Evolutionary conservation across 2,888 invertebrate genomes (phyloP), one percentile per base, ranked within the genome.

Genomic region (Linnaemya vulpina): DNA sequence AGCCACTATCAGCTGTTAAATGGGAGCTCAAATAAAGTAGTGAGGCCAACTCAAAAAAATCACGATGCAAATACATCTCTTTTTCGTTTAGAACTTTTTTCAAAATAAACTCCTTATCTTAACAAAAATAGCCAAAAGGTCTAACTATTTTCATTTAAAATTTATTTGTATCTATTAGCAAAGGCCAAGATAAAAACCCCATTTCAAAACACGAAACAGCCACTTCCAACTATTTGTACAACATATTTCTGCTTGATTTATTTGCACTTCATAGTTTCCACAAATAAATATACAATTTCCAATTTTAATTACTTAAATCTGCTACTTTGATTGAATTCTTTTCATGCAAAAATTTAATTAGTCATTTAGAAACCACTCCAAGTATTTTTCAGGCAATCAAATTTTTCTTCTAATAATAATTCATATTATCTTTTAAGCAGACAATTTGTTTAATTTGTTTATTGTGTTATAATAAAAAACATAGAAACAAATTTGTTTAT

Each of bases 381-480:
- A 55, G 35, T 76, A 35, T 1, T 9, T 78, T 40, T 40, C 62
- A 38, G 51, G n/a, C 22, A 40, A 15, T 20, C 13, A 49, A 53
- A 7, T 63, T 65, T 17, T 51, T 49, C 4, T 55, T 40, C 17
- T 40, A 49, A 25, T 60, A 68, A 60, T 68, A 1, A 38, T 4
- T 43, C 43, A 30, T 55, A 15, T 10, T 60, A 46, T 46, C 17
- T 38, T 65, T 76, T 65, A 30, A 25, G 8, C 1, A 51, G 2
- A 51, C n/a, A 65, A 65, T 75, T 76, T 55, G 15, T 11, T 11
- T 46, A 55, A 55, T 35, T 55, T 20, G 15, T 46, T 46, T 67
- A 67, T 43, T 35, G 35, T 15, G 55, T 76, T 40, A 55, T 43
- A 30, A 35, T 35, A 76, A 46, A 5, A n/a, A 49, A 49, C 2